These are phyloP conservation scores for Saimiri boliviensis DNA, from an alignment of 2,113 vertebrate species.

Conservation along the genomic window DNA sequence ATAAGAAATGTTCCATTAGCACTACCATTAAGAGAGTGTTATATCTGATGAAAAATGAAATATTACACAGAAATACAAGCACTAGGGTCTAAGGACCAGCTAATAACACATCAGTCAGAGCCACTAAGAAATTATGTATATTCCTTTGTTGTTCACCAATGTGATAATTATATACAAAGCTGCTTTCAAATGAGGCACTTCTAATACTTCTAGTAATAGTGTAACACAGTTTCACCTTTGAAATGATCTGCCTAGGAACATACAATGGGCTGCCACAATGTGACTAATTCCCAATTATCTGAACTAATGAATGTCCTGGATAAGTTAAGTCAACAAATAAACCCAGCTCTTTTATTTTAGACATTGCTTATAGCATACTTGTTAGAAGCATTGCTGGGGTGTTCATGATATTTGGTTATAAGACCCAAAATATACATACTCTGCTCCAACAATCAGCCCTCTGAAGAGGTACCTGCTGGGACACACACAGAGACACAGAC, in stretches of 20 bases:
- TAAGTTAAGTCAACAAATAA: slow-evolving; percentile 19
- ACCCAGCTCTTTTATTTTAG: neutral
- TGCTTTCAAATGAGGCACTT: neutral
- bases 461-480: neutral
- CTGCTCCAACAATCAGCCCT: neutral
- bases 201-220: neutral
- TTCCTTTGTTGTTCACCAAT: neutral
- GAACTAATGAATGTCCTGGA: neutral
- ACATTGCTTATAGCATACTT: neutral
- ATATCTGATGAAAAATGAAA: neutral
- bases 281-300: neutral
- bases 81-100: neutral
- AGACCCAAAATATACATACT: neutral
- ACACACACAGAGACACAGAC: neutral
- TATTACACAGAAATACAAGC: neutral
- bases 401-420: slow-evolving; percentile 6
- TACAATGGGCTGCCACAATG: neutral
- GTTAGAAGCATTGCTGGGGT: neutral
- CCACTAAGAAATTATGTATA: neutral
- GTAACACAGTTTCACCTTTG: neutral
- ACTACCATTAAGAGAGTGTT: neutral
- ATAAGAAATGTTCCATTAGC: slow-evolving; percentile 12
- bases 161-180: neutral
- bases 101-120: neutral
- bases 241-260: neutral